Percentiles rank a stretch among this genome's conserved stretches.
phyloP scores from a whole-genome alignment of 2,888 invertebrate species.

The Eupeodes luniger region DNA sequence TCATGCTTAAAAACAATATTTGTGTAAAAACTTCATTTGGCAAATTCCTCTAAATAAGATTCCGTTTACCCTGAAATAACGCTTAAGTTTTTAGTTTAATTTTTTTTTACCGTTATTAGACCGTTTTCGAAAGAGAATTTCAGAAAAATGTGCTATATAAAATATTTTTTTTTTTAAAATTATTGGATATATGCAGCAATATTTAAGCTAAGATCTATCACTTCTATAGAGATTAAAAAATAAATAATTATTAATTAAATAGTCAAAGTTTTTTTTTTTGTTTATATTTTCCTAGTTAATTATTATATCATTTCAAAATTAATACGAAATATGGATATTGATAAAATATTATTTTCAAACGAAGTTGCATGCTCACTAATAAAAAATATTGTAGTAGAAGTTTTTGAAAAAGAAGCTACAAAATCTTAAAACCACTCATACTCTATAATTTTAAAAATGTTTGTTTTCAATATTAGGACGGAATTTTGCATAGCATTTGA shows the following conservation, averaged over 20 bases:
- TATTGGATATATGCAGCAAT: slow-evolving; percentile 38
- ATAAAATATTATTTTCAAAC: slow-evolving; percentile 28
- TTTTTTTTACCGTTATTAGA: no score
- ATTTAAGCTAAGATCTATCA: slow-evolving; percentile 60
- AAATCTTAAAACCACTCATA: slow-evolving; percentile 72
- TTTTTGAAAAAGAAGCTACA: slow-evolving; percentile 37
- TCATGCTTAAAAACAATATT: no score
- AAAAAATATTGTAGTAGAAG: slow-evolving; percentile 36
- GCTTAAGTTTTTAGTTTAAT: no score
- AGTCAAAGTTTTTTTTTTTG: background rate
- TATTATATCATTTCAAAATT: slow-evolving; percentile 5
- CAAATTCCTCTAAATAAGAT: no score
- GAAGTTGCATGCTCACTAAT: slow-evolving; percentile 58
- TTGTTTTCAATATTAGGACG: slow-evolving; percentile 33
- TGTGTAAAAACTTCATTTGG: no score
- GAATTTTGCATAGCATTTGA: background rate
- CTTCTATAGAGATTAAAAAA: slow-evolving; percentile 44
- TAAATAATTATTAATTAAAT: slow-evolving; percentile 25
- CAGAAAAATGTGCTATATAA: slow-evolving; percentile 44
- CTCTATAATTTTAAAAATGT: background rate
- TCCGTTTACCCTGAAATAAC: no score
- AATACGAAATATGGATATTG: slow-evolving; percentile 26
- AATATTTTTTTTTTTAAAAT: slow-evolving; percentile 2
- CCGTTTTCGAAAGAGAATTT: slow-evolving; percentile 15
- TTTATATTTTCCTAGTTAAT: background rate